These are phyloP conservation scores for Cabera pusaria DNA, from an alignment of 2,888 invertebrate species.

Conservation along the genomic window DNA sequence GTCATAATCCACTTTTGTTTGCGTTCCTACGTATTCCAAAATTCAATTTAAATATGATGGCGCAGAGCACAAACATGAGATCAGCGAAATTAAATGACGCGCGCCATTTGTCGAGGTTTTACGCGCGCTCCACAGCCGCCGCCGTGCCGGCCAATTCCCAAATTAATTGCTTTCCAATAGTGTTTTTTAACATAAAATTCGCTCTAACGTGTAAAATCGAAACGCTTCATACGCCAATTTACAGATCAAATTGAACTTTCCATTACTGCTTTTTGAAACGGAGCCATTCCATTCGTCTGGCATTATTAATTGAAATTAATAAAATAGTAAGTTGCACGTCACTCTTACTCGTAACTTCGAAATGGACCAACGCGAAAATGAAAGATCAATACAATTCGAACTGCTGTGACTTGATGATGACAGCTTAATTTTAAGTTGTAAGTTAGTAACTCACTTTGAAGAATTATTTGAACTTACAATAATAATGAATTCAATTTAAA, in stretches of 20 bases:
- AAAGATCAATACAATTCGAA: too few relatives aligned
- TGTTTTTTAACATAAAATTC: constrained; percentile 56
- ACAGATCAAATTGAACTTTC: constrained; percentile 26
- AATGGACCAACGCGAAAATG: too few relatives aligned
- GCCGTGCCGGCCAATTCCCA: constrained; percentile 54
- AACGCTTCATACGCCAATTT: constrained; percentile 26
- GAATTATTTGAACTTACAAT: too few relatives aligned
- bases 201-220: constrained; percentile 38
- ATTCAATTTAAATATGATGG: constrained; percentile 82
- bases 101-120: constrained; percentile 68
- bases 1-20: constrained; percentile 66
- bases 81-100: constrained; percentile 78
- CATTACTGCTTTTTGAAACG: constrained; percentile 12
- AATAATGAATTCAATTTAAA: too few relatives aligned
- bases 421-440: too few relatives aligned
- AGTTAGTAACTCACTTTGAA: too few relatives aligned
- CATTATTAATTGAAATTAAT: constrained; percentile 5
- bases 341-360: too few relatives aligned
- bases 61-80: constrained; percentile 73
- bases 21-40: constrained; percentile 62
- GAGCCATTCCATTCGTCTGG: constrained; percentile 12
- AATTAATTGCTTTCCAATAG: constrained; percentile 78
- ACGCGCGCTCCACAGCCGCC: constrained; percentile 43
- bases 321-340: neutral
- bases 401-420: too few relatives aligned